Evolutionary conservation across 2,113 vertebrate genomes (phyloP), one percentile per base, ranked within the genome.

Genomic region (Camelus bactrianus): DNA sequence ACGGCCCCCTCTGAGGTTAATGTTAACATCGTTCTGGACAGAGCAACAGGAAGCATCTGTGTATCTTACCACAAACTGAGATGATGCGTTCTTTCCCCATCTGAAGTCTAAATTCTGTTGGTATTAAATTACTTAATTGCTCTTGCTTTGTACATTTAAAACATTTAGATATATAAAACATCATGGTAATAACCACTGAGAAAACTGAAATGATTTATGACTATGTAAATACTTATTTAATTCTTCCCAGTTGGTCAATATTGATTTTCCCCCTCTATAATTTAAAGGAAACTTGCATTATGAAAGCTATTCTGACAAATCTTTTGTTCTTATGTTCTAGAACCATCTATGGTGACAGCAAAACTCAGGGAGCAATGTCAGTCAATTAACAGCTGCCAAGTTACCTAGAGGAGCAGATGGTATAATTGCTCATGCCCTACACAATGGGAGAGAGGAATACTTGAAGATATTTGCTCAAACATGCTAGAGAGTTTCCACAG

Each of bases 21-120:
- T 95, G 89, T 94, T 64, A 89, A 94, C 96, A 96, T 64, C 28
- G 2, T 35, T 73, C 77, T 89, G 77, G 93, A 93, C 8, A 70
- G 69, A 81, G 89, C 79, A 92, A 96, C 96, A 97, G 97, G 97
- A 98, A 97, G 96, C 97, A 96, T 95, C 89, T 97, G 97, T 54
- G 46, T 26, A 73, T 54, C 85, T 91, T 52, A 91, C 94, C 91
- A 75, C 94, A 97, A 92, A 93, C n/a, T 46, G 42, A 86, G 70
- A 46, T 20, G 69, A 54, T 65, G 82, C 69, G 52, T 80, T 80
- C 54, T 67, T 89, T 69, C 72, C 38, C 54, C 42, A 93, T 80
- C 9, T 48, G 62, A 89, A 94, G 32, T 67, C 38, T 48, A 83
- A 86, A 77, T 95, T 93, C 77, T 95, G 89, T 91, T 91, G 60